phyloP scores from a whole-genome alignment of 2,797 vertebrate species.

The Catharus ustulatus region DNA sequence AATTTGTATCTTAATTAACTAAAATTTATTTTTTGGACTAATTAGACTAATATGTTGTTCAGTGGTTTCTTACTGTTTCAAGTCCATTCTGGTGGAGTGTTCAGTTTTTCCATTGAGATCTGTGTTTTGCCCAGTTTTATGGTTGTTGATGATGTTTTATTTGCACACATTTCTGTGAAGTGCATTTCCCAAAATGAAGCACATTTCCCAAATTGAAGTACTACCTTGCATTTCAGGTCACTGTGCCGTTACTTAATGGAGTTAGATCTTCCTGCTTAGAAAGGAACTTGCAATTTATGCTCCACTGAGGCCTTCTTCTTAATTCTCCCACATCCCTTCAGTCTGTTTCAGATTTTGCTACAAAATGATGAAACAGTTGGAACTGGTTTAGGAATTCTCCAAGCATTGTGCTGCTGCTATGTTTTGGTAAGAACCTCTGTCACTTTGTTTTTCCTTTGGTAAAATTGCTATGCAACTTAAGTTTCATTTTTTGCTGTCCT shows the following conservation, averaged over 20 bases:
- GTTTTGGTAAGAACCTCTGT: neutral
- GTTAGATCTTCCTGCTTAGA: neutral
- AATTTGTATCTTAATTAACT: neutral
- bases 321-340: neutral
- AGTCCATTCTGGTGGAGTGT: neutral
- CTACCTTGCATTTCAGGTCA: neutral
- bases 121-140: neutral
- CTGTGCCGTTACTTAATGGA: neutral
- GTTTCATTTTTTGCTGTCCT: neutral
- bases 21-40: neutral
- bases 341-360: neutral
- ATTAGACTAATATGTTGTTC: fast-evolving
- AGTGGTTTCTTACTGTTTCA: neutral
- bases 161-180: neutral
- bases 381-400: neutral
- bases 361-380: neutral
- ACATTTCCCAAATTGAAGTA: neutral
- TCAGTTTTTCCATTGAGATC: neutral
- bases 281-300: neutral
- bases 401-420: neutral
- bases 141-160: neutral
- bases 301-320: neutral
- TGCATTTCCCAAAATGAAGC: neutral
- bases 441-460: neutral
- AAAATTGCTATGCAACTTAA: neutral